These are phyloP conservation scores for Bombus vancouverensis DNA, from an alignment of 1,140 invertebrate genomes.

Conservation along the genomic window DNA sequence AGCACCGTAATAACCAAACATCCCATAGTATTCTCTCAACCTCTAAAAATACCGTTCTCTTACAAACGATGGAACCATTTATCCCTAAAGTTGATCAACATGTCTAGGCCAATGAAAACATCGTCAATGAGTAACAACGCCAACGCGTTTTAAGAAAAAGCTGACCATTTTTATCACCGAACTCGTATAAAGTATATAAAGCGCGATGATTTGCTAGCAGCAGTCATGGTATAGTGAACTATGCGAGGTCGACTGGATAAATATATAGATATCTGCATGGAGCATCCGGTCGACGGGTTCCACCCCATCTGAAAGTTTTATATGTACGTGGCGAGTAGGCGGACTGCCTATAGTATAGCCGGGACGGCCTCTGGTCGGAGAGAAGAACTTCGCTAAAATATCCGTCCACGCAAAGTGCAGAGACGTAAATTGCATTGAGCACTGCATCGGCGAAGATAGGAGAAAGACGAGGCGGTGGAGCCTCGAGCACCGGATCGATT, in stretches of 20 bases:
- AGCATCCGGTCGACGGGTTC: conserved; percentile 26
- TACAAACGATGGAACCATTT: background rate
- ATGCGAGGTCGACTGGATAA: conserved; percentile 26
- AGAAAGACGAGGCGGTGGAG: conserved; percentile 1
- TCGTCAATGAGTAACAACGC: background rate
- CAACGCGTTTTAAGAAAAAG: background rate
- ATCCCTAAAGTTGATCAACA: background rate
- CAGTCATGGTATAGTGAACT: background rate
- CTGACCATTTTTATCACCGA: background rate
- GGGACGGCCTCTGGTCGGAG: conserved; percentile 20
- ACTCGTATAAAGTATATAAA: background rate
- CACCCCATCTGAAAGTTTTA: conserved; percentile 61
- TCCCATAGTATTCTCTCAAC: too few species aligned
- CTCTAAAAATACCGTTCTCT: background rate
- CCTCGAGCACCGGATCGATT: conserved; percentile 45
- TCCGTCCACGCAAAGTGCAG: conserved; percentile 64
- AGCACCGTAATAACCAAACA: background rate
- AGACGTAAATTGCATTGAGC: conserved; percentile 67
- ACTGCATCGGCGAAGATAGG: conserved; percentile 53
- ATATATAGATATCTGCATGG: conserved; percentile 47
- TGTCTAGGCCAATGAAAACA: background rate
- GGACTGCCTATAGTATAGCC: conserved; percentile 19
- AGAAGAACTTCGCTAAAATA: conserved; percentile 66
- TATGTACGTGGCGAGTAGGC: conserved; percentile 34
- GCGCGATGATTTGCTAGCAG: background rate